Evolutionary conservation across 2,888 invertebrate species (phyloP).

Genomic region (Chrysolina haemoptera): DNA sequence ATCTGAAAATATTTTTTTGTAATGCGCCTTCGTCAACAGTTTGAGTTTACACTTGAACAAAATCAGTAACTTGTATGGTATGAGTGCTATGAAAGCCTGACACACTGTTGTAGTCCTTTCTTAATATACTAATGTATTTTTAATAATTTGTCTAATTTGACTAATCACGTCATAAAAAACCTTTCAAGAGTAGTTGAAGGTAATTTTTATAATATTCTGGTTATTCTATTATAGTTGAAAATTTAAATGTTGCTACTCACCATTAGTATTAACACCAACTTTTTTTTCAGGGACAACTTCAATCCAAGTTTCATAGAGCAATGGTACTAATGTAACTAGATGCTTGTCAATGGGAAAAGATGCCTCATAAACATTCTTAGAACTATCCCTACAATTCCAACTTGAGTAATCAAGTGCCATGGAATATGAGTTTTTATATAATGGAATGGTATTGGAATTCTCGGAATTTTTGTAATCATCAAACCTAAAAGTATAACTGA

Average conservation of each 20-base stretch:
- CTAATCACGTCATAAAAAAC: too few species aligned
- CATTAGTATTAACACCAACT: conserved; percentile 28
- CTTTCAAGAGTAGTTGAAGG: neutral
- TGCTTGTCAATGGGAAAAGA: conserved; percentile 73
- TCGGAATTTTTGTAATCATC: conserved; percentile 28
- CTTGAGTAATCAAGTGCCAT: too few species aligned
- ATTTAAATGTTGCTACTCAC: conserved; percentile 30
- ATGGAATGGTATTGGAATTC: conserved; percentile 39
- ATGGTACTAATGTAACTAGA: conserved; percentile 79
- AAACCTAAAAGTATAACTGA: conserved; percentile 23
- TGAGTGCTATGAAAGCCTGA: too few species aligned
- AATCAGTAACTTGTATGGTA: too few species aligned
- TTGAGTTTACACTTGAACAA: too few species aligned
- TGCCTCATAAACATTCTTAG: conserved; percentile 26
- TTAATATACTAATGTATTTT: too few species aligned
- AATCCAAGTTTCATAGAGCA: conserved; percentile 88
- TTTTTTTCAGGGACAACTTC: conserved; percentile 77
- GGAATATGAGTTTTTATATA: conserved; percentile 39
- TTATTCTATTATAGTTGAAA: too few species aligned
- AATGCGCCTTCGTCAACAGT: too few species aligned
- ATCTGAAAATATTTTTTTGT: too few species aligned
- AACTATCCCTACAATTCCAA: conserved; percentile 19
- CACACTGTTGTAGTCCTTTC: too few species aligned
- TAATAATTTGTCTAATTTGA: too few species aligned
- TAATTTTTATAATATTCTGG: neutral